Conservation (phyloP, 2,113 vertebrate genomes). For the Okapia johnstoni region DNA sequence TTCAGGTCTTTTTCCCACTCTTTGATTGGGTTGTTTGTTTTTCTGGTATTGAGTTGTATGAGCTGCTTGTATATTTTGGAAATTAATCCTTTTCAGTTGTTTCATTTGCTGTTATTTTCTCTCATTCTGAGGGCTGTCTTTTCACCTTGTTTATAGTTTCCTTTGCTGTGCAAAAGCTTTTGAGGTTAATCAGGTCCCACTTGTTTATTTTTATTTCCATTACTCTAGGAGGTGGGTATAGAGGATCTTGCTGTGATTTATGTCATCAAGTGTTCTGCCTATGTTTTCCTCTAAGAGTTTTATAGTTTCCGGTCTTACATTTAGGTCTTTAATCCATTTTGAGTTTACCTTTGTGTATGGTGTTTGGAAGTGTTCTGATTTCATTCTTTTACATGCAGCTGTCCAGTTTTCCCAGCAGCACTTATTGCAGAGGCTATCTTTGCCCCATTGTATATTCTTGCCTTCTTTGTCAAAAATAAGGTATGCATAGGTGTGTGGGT, state of each 20-base stretch:
- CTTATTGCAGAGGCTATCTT: neutral
- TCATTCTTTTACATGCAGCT: neutral
- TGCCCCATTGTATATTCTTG: neutral
- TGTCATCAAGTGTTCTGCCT: neutral
- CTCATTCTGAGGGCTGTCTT: neutral
- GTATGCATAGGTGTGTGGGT: fast-evolving
- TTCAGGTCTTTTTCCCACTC: neutral
- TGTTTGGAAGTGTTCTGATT: neutral
- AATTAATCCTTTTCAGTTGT: neutral
- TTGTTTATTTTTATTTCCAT: neutral
- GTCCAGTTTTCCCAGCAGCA: neutral
- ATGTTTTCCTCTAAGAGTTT: neutral
- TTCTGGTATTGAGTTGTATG: neutral
- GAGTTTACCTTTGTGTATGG: neutral
- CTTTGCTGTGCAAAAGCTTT: neutral
- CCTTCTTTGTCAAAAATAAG: neutral
- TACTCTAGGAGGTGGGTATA: neutral
- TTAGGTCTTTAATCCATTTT: neutral
- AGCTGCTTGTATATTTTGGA: neutral
- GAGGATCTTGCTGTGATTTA: neutral
- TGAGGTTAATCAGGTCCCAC: neutral
- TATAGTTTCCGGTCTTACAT: neutral
- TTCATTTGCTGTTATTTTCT: neutral
- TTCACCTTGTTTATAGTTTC: neutral
- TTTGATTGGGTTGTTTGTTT: neutral